Evolutionary conservation across 2,888 invertebrate species (phyloP), one percentile per base, ranked within the genome.

Genomic region (Minunthozetes semirufus): DNA sequence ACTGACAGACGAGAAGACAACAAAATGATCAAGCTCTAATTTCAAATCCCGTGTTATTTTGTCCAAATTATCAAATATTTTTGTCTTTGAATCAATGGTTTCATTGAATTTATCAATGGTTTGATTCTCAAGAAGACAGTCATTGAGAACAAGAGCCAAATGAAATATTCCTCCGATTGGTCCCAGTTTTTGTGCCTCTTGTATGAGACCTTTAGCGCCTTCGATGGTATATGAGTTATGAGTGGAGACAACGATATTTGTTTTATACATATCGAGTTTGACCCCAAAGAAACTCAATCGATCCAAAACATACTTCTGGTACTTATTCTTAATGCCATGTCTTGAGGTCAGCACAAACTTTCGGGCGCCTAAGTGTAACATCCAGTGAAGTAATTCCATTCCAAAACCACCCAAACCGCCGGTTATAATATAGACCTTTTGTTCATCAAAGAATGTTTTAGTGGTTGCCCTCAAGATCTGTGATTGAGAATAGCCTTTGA

Each of bases 321-420:
- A 48, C 4, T 11, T 17, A 48, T 48, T 48, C 13, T 13, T 48
- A 11, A 48, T 13, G 46, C 46, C 46, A 11, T 48, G 46, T 33
- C 33, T 33, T 33, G 33, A 33, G 33, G 33, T 33, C 33, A 33
- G 33, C 8, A 33, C 33, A 33, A 48, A 97, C 76, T 98, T 89
- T 79, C 90, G 94, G 77, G 94, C 96, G 19, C 98, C 98, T 77
- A 96, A 88, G 68, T 85, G 84, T 74, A 93, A 88, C 82, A 99
- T 84, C 95, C 95, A 96, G 79, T 91, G 88, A 61, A 90, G 89
- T 78, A 98, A 85, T 85, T 99, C 98, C 77, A 98, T 85, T 27
- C 98, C 98, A 84, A 98, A 97, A 4, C 97, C 98, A 78, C 98
- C 98, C 68, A 97, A 87, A 73, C 97, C 96, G 76, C 92, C 82